Base-by-base conservation (phyloP, 2,888 invertebrate genomes). In the Phymatocera aterrima region DNA sequence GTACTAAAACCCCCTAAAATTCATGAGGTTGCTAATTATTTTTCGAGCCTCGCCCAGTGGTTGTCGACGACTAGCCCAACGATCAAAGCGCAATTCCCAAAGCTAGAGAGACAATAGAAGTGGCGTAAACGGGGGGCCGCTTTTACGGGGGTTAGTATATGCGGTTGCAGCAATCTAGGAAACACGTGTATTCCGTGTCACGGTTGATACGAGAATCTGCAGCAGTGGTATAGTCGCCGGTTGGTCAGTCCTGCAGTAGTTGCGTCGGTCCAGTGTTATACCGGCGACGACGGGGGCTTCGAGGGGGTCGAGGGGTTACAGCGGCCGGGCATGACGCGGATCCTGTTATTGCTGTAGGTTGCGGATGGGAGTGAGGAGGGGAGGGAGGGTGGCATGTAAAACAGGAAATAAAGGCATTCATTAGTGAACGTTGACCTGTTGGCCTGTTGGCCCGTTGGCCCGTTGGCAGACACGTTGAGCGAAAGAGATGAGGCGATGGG, bases 391-490 rank as follows among this genome's bases (percentile, higher is more conserved):
- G 70, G 81, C 78, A 81, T 79, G 79, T 79, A 80, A 82, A 83
- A 82, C 83, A 79, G 82, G 81, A 82, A 82, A 82, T 82, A 82
- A 82, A 82, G 81, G 79, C 81, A 80, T 83, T 83, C 83, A 82
- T 83, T 82, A 83, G 80, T 75, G 77, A 70, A 78, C 79, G 80
- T 81, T 79, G 83, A 82, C 79, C 80, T 74, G 60, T 8, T 64
- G 74, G 78, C 48, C 61, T 31, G 61, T 12, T 61, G 21, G 31
- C 46, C 72, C 54, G 72, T 18, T 72, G 48, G 54, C 75, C 68
- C 68, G 46, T 68, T 68, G 31, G 72, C 51, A 72, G 72, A 46
- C 28, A 15, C 46, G 28, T 46, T 12, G 40, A 43, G 68, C 24
- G 68, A 43, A 46, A 46, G 43, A 24, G 68, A 37, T 15, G 34